Conservation (phyloP, 2,888 invertebrate species). For the Drosophila falleni region DNA sequence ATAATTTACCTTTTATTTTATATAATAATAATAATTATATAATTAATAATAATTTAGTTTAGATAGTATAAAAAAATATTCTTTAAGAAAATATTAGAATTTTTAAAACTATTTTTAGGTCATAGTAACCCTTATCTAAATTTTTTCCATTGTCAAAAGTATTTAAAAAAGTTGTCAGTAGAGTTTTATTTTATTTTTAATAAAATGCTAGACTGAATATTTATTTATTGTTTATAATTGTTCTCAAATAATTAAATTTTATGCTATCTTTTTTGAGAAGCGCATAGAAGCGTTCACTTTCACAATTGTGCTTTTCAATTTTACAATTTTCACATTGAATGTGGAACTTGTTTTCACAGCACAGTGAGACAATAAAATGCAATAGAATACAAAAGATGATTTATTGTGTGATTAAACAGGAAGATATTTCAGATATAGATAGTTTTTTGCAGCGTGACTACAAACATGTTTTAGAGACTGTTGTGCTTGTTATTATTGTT, state of each 20-base stretch:
- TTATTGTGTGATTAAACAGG: conserved; percentile 78
- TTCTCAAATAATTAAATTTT: neutral
- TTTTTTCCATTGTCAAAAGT: too few relatives aligned
- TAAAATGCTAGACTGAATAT: too few relatives aligned
- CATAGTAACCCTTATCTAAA: neutral
- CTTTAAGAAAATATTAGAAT: neutral
- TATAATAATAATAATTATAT: too few relatives aligned
- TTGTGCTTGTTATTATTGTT: conserved; percentile 24
- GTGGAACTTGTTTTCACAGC: conserved; percentile 66
- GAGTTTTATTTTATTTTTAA: neutral
- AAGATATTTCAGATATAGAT: conserved; percentile 63
- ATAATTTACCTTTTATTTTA: too few relatives aligned
- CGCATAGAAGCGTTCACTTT: conserved; percentile 37
- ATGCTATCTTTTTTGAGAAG: conserved; percentile 27
- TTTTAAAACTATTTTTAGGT: neutral
- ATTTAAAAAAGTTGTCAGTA: too few relatives aligned
- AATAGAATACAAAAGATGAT: conserved; percentile 68
- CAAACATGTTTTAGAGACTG: conserved; percentile 63
- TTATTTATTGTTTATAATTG: too few relatives aligned
- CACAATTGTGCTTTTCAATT: conserved; percentile 21
- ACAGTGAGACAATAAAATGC: conserved; percentile 50
- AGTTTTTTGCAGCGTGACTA: conserved; percentile 65
- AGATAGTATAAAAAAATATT: too few relatives aligned
- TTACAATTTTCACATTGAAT: conserved; percentile 44
- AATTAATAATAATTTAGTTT: too few relatives aligned